Base-by-base conservation (phyloP, 2,797 vertebrate genomes). In the Psittacula derbiana region DNA sequence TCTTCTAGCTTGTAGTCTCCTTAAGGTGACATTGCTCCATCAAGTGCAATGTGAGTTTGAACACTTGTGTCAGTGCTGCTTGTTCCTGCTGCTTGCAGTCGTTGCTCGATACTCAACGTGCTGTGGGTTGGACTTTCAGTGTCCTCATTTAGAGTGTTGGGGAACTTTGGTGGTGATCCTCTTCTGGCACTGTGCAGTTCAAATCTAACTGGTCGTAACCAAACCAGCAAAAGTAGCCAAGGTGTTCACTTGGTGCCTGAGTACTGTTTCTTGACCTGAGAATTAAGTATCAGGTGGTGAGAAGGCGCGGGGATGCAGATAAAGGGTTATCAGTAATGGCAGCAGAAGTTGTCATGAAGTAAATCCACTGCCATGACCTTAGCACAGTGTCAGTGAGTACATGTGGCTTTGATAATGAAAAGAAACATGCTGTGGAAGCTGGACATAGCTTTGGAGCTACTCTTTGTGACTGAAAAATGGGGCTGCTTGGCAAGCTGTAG, bases 21-120 rank as follows among this genome's bases (percentile, higher is more conserved):
- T 86, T 17, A 20, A 75, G 80, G 46, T 87, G 76, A 69, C 10
- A 0, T 46, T 30, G 38, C 49, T 84, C 73, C 61, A 21, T n/a
- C 3, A 3, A 47, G 21, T 5, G 4, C 70, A 15, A 16, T 0
- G 0, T 50, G 49, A 88, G 40, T 16, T 30, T 49, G 30, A 87
- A 33, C 0, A 0, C 18, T 74, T 49, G 15, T 78, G 78, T 90
- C 67, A 21, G 82, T 0, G 1, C 73, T 69, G 81, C 71, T n/a
- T 40, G 64, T 30, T 76, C 31, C 58, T 74, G 80, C 55, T 55
- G 24, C 41, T 46, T 0, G 2, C 41, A 16, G 23, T 15, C 6
- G 0, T 47, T 41, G 69, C 62, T 53, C 0, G 2, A 23, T 66
- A 33, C n/a, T 4, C 3, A 33, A 7, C 0, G 1, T 41, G 53